Conservation (phyloP, 2,888 invertebrate species). For the Selenia dentaria region DNA sequence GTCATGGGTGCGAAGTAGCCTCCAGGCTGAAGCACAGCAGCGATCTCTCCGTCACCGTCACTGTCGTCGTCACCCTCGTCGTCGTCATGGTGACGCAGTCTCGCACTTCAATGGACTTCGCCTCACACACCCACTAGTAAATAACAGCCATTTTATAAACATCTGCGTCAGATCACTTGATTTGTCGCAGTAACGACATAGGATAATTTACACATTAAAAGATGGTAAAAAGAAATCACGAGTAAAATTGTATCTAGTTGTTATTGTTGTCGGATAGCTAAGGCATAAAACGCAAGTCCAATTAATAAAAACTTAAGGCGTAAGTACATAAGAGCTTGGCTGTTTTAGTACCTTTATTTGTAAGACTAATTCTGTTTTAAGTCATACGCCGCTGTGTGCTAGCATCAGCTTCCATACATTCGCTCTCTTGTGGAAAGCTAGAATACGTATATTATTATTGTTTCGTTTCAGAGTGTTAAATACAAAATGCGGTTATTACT, state of each 20-base stretch:
- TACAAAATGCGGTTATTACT: too few relatives aligned
- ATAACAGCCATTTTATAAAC: constrained; percentile 25
- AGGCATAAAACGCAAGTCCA: constrained; percentile 23
- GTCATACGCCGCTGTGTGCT: constrained; percentile 46
- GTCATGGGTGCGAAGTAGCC: constrained; percentile 34
- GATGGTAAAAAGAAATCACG: too few relatives aligned
- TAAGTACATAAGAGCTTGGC: constrained; percentile 31
- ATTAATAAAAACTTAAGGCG: constrained; percentile 25
- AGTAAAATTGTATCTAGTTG: too few relatives aligned
- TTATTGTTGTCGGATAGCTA: neutral
- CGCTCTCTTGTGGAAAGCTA: constrained; percentile 43
- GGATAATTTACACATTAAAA: too few relatives aligned
- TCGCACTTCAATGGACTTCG: constrained; percentile 31
- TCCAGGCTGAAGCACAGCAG: constrained; percentile 19
- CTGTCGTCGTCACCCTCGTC: constrained; percentile 24
- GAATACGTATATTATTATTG: neutral
- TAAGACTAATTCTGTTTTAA: constrained; percentile 35
- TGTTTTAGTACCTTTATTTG: constrained; percentile 28
- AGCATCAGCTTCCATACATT: constrained; percentile 37
- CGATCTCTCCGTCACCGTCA: constrained; percentile 42
- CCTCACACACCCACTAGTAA: constrained; percentile 26
- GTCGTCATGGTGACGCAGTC: constrained; percentile 9
- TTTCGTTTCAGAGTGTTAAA: constrained; percentile 12
- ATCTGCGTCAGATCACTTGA: neutral
- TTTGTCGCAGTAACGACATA: too few relatives aligned